These are phyloP conservation scores for Chrysogorgia sp. DNA, from an alignment of 92 coral and sea anemone genomes.

Conservation along the genomic window DNA sequence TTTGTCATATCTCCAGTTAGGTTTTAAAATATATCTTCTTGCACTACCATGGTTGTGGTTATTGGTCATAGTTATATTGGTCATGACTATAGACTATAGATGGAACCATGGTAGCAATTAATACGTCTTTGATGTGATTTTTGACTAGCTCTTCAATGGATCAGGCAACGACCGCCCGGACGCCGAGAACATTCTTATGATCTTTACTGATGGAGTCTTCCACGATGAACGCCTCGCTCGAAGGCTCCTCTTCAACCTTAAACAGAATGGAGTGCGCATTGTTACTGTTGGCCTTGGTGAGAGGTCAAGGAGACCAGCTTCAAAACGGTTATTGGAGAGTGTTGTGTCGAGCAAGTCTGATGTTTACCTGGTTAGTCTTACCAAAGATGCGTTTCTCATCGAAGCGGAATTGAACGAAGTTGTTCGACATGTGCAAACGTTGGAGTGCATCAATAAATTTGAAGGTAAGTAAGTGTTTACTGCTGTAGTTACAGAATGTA, in stretches of 20 bases:
- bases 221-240: conserved; percentile 27
- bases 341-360: conserved; percentile 16
- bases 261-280: conserved; percentile 26
- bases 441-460: conserved; percentile 8
- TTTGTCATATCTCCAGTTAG: too few relatives aligned
- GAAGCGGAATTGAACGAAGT: conserved; percentile 39
- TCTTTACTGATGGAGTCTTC: conserved; percentile 28
- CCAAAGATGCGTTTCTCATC: background rate
- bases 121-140: background rate
- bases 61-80: too few relatives aligned
- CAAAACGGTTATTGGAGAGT: conserved; percentile 7
- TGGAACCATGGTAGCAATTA: background rate
- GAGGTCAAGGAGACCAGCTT: background rate
- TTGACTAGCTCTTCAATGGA: conserved; percentile 23
- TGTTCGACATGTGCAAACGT: conserved; percentile 18
- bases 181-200: conserved; percentile 34
- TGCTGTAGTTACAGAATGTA: too few relatives aligned
- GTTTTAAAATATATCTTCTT: too few relatives aligned
- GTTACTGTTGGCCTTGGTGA: conserved; percentile 30
- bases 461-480: conserved; percentile 3
- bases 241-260: background rate
- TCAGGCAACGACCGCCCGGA: conserved; percentile 33
- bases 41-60: too few relatives aligned
- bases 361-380: conserved; percentile 14
- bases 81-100: too few relatives aligned